Base-by-base conservation (phyloP, 2,797 vertebrate genomes). In the Phylloscopus collybita region DNA sequence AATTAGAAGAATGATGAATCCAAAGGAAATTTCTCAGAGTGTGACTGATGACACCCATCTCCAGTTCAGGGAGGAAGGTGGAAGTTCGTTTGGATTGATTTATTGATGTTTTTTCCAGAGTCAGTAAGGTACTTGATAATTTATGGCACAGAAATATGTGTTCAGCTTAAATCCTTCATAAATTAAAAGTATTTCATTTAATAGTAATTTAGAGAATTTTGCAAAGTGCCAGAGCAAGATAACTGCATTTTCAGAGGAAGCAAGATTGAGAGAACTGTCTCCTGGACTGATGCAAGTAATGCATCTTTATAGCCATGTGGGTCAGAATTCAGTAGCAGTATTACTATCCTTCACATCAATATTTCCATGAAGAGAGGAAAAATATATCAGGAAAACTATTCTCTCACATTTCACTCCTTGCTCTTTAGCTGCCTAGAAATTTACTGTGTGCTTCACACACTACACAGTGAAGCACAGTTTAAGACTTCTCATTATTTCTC, bases 161-260 rank as follows among this genome's bases (percentile, higher is more conserved):
- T 93, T 95, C 80, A 74, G 69, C 81, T 93, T 62, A 90, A 96
- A 80, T 85, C 36, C 67, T 80, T 88, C 86, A 91, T 95, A 95
- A 92, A 96, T 96, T 96, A 89, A n/a, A 87, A 87, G 74, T 70
- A 80, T 92, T 95, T 95, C 92, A 95, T 96, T 94, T 95, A 93
- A 67, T 66, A 95, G 80, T 60, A 93, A 97, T 96, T 95, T 93
- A 90, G 80, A 86, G 51, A 47, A 84, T 83, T 96, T 96, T 86
- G 44, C 71, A 62, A 95, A 96, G 90, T 95, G 93, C 49, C 87
- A 50, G 80, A 67, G 54, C 21, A 86, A 80, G 65, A 88, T 76
- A 92, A 84, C 76, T 91, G 49, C 65, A 74, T 94, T 94, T 94
- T 86, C 61, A 82, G 50, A 76, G 75, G 89, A 95, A 95, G 50